These are phyloP conservation scores for Fragum whitleyi DNA, from an alignment of 2,888 invertebrate genomes.

Conservation along the genomic window DNA sequence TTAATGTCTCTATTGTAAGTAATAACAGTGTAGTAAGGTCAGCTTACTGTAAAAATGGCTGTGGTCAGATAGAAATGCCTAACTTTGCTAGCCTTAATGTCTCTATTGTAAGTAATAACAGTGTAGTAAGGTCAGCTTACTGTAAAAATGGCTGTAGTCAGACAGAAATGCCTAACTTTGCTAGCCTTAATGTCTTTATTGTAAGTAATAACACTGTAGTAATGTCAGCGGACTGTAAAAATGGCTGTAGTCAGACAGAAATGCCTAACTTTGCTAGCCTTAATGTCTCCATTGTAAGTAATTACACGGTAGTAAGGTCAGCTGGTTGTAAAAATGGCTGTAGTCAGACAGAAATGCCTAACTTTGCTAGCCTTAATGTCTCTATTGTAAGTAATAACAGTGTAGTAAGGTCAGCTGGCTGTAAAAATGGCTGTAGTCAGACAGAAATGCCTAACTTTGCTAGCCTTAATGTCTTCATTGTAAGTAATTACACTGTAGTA, in stretches of 20 bases:
- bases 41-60: too few species aligned
- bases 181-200: conserved; percentile 87
- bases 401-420: too few species aligned
- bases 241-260: conserved; percentile 56
- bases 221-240: conserved; percentile 63
- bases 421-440: too few species aligned
- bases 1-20: conserved; percentile 86
- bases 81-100: conserved; percentile 88
- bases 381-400: too few species aligned
- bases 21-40: too few species aligned
- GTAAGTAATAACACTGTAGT: conserved; percentile 82
- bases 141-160: conserved; percentile 64
- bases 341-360: too few species aligned
- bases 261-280: conserved; percentile 87
- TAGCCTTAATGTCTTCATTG: too few species aligned
- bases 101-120: conserved; percentile 81
- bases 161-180: conserved; percentile 85
- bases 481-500: too few species aligned
- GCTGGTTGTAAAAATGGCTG: background rate
- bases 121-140: conserved; percentile 63
- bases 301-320: too few species aligned
- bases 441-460: too few species aligned
- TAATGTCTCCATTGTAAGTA: conserved; percentile 86
- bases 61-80: conserved; percentile 63
- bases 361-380: too few species aligned